These are phyloP conservation scores for Galeruca laticollis DNA, from an alignment of 2,888 invertebrate genomes.

Conservation along the genomic window DNA sequence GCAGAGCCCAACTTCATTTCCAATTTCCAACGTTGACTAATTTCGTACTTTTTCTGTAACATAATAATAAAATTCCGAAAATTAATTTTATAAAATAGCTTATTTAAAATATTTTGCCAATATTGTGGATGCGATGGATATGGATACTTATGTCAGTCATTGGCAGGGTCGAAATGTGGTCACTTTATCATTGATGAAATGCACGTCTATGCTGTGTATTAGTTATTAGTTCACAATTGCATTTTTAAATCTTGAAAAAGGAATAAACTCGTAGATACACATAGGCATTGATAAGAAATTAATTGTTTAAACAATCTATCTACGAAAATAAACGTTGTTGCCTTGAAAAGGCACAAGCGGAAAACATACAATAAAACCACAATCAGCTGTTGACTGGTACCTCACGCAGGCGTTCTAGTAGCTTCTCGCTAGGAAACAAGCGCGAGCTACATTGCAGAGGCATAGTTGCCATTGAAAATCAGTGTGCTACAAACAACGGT, in stretches of 20 bases:
- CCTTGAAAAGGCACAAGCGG: constrained; percentile 24
- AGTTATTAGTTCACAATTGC: too few species aligned
- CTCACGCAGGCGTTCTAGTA: constrained; percentile 51
- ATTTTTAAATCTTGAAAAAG: background rate
- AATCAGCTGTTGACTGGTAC: constrained; percentile 59
- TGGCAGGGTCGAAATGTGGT: too few species aligned
- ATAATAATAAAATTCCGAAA: too few species aligned
- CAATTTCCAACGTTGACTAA: too few species aligned
- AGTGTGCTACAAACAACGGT: constrained; percentile 58
- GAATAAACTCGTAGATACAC: background rate
- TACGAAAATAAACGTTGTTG: constrained; percentile 20
- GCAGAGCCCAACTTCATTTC: too few species aligned
- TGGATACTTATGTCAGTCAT: too few species aligned
- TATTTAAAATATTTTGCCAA: too few species aligned
- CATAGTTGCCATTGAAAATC: constrained; percentile 48
- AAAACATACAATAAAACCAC: constrained; percentile 36
- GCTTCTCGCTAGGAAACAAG: constrained; percentile 30
- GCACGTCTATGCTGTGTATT: too few species aligned
- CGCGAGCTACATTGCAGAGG: constrained; percentile 26
- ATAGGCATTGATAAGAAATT: background rate
- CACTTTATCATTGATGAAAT: too few species aligned
- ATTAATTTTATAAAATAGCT: too few species aligned
- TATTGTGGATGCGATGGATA: too few species aligned
- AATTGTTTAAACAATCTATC: constrained; percentile 14
- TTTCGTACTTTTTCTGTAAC: too few species aligned